Base-by-base conservation (phyloP, 2,888 invertebrate species). In the Drosophila lacicola region DNA sequence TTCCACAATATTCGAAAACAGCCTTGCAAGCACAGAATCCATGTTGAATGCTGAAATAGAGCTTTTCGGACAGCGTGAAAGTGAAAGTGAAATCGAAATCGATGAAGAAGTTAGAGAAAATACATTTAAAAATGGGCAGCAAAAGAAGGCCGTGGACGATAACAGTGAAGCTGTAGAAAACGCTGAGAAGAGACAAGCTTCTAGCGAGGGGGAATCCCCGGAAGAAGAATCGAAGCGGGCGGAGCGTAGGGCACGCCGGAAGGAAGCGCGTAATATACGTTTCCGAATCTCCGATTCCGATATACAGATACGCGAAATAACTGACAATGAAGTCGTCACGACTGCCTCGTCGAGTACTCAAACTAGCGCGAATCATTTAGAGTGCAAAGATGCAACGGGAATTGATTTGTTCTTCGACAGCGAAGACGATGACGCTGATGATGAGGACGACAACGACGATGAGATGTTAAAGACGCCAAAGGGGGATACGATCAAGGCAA, bases 401-500 rank as follows among this genome's bases (percentile, higher is more conserved):
- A 17, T 51, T 21, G 49, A 61, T 4, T 51, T 46, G 34, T 29
- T 46, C 4, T 47, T 44, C 2, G 13, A 42, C 4, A 51, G 42
- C 0, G 36, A 39, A 3, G 45, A 65, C 0, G 33, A 44, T 2
- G 37, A 29, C 4, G 54, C 25, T 21, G 45, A 21, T 2, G 68
- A 73, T 0, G 46, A 70, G 2, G 63, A 65, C 3, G 55, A 55
- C 1, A 1, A 17, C 17, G 17, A 17, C 1, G 36, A 56, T 3
- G 14, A 19, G 6, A 1, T 17, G 2, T 11, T 34, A 4, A 45
- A 13, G 4, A 37, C 51, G 2, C 39, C 63, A 25, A 56, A n/a
- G 9, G 29, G 14, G 1, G 76, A 74, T 8, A 21, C 45, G 10
- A 34, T 75, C 8, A 64, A 55, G 11, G 47, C 51, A 0, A 76